These are phyloP conservation scores for Rallus limicola DNA, from an alignment of 2,113 vertebrate genomes.

Conservation along the genomic window DNA sequence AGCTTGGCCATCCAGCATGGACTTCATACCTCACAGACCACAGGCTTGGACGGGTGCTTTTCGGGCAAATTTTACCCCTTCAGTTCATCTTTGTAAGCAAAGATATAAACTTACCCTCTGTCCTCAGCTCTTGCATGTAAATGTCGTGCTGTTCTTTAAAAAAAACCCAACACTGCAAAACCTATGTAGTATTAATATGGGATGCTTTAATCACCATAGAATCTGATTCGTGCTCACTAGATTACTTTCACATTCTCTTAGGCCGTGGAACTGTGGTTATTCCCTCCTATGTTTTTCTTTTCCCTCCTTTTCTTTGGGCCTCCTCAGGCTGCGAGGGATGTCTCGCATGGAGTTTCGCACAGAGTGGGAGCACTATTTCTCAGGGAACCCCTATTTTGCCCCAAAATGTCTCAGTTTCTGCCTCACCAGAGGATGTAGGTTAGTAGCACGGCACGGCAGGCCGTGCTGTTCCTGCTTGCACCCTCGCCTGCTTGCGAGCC, in stretches of 20 bases:
- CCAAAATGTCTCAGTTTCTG: rapidly evolving
- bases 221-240: neutral
- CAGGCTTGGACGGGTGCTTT: neutral
- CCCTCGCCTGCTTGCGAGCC: neutral
- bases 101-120: neutral
- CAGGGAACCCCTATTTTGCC: neutral
- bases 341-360: neutral
- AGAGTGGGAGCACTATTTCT: neutral
- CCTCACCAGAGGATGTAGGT: neutral
- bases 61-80: neutral
- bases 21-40: neutral
- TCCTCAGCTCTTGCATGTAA: neutral
- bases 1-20: rapidly evolving
- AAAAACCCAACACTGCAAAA: neutral
- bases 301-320: neutral
- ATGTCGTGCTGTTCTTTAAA: neutral
- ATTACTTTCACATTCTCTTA: neutral
- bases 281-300: neutral
- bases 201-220: neutral
- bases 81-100: neutral
- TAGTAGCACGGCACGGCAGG: neutral
- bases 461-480: neutral
- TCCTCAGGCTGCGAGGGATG: neutral
- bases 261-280: neutral
- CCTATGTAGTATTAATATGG: neutral